phyloP scores from a whole-genome alignment of 2,888 invertebrate genomes.

The Cylindroiulus punctatus region DNA sequence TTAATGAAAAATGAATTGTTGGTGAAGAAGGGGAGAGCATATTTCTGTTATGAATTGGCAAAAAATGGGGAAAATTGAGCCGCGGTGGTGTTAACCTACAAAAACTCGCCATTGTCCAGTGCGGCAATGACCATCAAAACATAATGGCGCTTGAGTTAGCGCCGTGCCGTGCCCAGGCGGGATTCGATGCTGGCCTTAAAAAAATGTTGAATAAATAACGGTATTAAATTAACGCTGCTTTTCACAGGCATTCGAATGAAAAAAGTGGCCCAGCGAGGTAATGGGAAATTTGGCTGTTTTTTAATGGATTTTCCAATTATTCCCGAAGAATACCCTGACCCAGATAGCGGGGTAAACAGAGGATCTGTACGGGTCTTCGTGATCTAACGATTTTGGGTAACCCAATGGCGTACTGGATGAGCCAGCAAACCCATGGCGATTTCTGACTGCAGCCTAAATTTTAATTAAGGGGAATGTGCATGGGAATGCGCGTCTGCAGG shows the following conservation, averaged over 20 bases:
- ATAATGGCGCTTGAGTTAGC: constrained; percentile 10
- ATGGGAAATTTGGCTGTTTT: background rate
- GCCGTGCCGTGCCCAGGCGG: background rate
- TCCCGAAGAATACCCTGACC: constrained; percentile 45
- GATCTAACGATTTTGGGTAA: constrained; percentile 24
- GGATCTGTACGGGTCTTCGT: constrained; percentile 5
- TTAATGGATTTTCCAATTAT: constrained; percentile 45
- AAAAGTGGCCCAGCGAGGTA: constrained; percentile 29
- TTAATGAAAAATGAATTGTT: constrained; percentile 43
- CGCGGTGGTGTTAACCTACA: background rate
- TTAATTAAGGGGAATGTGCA: constrained; percentile 2
- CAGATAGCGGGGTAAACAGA: constrained; percentile 18
- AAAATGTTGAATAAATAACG: constrained; percentile 30
- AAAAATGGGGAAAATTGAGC: background rate
- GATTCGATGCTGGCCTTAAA: constrained; percentile 1
- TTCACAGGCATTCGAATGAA: background rate
- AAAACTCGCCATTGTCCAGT: constrained; percentile 32
- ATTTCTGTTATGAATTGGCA: background rate
- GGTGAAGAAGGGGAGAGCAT: background rate
- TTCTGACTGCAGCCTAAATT: constrained; percentile 3
- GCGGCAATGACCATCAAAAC: constrained; percentile 46
- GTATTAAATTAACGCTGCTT: constrained; percentile 30
- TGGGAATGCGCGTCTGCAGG: background rate
- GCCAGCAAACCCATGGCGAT: constrained; percentile 4
- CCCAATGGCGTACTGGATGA: too few species aligned